These are phyloP conservation scores for Sciurus niger DNA, from an alignment of 2,113 vertebrate species.

Conservation along the genomic window DNA sequence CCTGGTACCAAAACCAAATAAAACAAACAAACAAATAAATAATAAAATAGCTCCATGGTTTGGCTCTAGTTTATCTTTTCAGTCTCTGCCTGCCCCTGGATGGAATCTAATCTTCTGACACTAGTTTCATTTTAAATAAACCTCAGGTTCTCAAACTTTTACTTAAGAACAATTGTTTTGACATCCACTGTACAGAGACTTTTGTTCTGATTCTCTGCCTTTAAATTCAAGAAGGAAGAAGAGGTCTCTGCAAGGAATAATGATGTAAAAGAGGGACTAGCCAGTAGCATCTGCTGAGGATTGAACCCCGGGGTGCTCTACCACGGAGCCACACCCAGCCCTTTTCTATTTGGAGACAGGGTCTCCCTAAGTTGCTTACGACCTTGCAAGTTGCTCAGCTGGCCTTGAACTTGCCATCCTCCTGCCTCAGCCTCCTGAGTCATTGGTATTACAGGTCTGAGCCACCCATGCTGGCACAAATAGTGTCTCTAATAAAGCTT, in stretches of 20 bases:
- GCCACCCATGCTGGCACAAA: slow-evolving; percentile 87
- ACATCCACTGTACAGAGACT: not conserved
- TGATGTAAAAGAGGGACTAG: slow-evolving; percentile 96
- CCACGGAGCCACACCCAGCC: too few species aligned
- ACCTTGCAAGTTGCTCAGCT: too few species aligned
- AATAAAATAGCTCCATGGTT: not conserved
- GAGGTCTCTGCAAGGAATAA: slow-evolving; percentile 97
- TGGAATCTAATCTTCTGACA: not conserved
- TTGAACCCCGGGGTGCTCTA: too few species aligned
- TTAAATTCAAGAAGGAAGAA: slow-evolving; percentile 90
- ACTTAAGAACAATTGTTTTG: not conserved
- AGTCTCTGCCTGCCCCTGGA: not conserved
- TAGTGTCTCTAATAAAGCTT: slow-evolving; percentile 97
- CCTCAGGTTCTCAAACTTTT: not conserved
- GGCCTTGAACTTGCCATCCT: too few species aligned
- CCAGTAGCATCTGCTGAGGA: slow-evolving; percentile 91
- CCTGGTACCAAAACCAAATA: too few species aligned
- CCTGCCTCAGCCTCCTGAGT: too few species aligned
- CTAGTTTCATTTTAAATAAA: not conserved
- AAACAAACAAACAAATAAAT: too few species aligned
- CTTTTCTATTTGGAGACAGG: too few species aligned
- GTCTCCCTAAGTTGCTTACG: too few species aligned
- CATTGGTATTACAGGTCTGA: too few species aligned
- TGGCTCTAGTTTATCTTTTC: not conserved
- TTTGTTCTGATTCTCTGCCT: not conserved